phyloP scores from a whole-genome alignment of 2,113 vertebrate species.

The Pantherophis guttatus region DNA sequence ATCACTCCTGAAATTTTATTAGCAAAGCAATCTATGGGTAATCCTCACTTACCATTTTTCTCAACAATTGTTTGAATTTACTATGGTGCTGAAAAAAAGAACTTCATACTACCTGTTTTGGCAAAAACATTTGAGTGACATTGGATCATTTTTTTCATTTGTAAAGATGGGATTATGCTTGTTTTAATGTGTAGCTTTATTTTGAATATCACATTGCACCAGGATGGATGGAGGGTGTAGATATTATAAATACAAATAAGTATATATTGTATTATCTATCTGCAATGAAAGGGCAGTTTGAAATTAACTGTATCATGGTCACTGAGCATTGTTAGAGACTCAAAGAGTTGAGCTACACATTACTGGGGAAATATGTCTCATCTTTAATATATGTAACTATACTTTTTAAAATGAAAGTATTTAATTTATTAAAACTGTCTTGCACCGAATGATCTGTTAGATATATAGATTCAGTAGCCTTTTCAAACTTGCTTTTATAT shows the following conservation, averaged over 20 bases:
- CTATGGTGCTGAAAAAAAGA: too few species aligned
- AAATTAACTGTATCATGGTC: background rate
- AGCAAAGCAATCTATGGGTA: too few species aligned
- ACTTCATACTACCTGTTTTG: too few species aligned
- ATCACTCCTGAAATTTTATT: too few species aligned
- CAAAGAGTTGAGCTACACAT: conserved; percentile 2
- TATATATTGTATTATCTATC: background rate
- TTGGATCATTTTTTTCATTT: background rate
- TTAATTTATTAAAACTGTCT: conserved; percentile 36
- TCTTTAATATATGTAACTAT: conserved; percentile 13
- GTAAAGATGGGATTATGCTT: background rate
- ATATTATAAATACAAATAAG: too few species aligned
- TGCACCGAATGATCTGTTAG: conserved; percentile 31
- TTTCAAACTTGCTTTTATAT: conserved; percentile 24
- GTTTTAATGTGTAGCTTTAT: conserved; percentile 14
- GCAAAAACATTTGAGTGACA: conserved; percentile 18
- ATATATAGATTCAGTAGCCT: conserved; percentile 28
- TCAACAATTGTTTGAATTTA: too few species aligned
- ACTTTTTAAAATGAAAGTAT: conserved; percentile 11
- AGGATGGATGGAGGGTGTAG: background rate
- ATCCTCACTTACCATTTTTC: too few species aligned
- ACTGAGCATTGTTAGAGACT: conserved; percentile 20
- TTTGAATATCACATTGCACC: background rate
- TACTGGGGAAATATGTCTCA: background rate
- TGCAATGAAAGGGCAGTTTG: background rate